These are phyloP conservation scores for Ooceraea biroi DNA, from an alignment of 1,140 invertebrate genomes.

Conservation along the genomic window DNA sequence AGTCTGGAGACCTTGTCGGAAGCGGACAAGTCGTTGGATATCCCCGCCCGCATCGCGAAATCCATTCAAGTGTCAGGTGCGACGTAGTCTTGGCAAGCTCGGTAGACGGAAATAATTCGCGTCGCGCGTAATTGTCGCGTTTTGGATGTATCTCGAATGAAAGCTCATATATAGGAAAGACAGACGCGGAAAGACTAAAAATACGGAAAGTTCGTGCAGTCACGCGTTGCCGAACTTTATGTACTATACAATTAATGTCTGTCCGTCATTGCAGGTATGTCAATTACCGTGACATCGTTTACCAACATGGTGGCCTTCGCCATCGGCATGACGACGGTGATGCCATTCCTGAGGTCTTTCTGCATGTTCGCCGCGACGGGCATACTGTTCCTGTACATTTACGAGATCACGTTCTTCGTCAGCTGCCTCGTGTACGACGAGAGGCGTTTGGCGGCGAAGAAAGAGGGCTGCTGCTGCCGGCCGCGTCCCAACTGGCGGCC, in stretches of 20 bases:
- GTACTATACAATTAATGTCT: not conserved
- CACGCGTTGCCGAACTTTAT: not conserved
- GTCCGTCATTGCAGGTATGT: slow-evolving; percentile 81
- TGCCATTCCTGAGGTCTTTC: slow-evolving; percentile 86
- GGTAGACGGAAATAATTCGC: not conserved
- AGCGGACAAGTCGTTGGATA: slow-evolving; percentile 77
- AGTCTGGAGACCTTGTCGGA: slow-evolving; percentile 80
- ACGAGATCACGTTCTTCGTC: slow-evolving; percentile 87
- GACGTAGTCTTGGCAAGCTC: not conserved
- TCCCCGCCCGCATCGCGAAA: slow-evolving; percentile 83
- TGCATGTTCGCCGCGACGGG: slow-evolving; percentile 86
- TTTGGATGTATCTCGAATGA: slow-evolving; percentile 17
- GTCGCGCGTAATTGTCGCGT: not conserved
- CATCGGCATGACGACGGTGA: slow-evolving; percentile 88
- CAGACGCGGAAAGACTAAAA: not conserved
- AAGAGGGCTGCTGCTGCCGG: slow-evolving; percentile 86
- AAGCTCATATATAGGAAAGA: not conserved
- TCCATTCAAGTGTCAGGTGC: slow-evolving; percentile 87
- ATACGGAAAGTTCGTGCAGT: not conserved
- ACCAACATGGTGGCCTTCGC: slow-evolving; percentile 90
- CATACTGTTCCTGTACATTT: slow-evolving; percentile 86
- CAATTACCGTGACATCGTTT: slow-evolving; percentile 90
- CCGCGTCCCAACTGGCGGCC: slow-evolving; percentile 83
- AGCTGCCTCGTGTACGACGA: slow-evolving; percentile 87
- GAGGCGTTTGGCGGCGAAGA: slow-evolving; percentile 81